Evolutionary conservation across 2,113 vertebrate species (phyloP), one percentile per base, ranked within the genome.

Genomic region (Channa maculata): DNA sequence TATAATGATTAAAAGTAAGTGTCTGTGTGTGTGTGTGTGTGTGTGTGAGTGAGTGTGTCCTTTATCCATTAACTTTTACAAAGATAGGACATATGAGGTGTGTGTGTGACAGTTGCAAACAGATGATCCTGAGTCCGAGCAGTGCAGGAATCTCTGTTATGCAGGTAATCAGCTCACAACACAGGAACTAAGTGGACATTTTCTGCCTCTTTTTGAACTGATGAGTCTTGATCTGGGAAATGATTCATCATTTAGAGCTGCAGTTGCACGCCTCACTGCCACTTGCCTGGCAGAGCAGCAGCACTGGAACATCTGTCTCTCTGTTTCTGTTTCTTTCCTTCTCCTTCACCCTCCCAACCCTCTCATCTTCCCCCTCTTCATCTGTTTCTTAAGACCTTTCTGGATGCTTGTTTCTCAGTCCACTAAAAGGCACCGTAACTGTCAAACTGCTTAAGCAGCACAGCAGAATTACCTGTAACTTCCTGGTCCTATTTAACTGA

Each of bases 161-260:
- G 33, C 61, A 73, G 82, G 39, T 80, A 61, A 86, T 87, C 65
- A 63, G 38, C 65, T 81, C 87, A 46, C n/a, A 8, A 58, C 76
- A 49, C 72, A 72, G 64, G 71, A 68, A 79, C 59, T 77, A 71
- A 83, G 70, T 87, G 87, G 87, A 90, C 83, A 88, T 88, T 79
- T 92, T 74, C 80, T 79, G 72, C 50, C 66, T 33, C 33, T 65
- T 75, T 85, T 77, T 58, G 68, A 73, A 54, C 13, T 5, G 69
- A 85, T 5, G 69, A 85, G 24, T 79, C 66, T 65, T 4, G 8
- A 80, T 79, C 64, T 82, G 79, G 85, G 75, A 88, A 86, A 86
- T 72, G 73, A 78, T 77, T 79, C 49, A 74, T 87, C 86, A 82
- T 75, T 15, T 14, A 50, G 75, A 38, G 65, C 81, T 79, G 78